Conservation (phyloP, 2,113 vertebrate genomes). For the Brachyhypopomus gauderio region DNA sequence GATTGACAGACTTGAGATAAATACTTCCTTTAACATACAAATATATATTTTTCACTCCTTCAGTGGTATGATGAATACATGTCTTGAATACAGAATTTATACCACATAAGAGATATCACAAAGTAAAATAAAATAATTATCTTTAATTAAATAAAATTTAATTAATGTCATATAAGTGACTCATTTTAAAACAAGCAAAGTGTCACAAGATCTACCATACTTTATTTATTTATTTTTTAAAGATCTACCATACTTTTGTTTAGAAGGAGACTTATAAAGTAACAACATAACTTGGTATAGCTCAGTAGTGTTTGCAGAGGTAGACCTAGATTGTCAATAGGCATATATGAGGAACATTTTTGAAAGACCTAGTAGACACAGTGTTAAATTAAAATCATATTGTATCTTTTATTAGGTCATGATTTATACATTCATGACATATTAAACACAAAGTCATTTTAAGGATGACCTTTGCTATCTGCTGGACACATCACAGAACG, state of each 20-base stretch:
- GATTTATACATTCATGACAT: neutral
- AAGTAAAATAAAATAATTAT: too few species aligned
- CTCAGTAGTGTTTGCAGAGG: conserved; percentile 35
- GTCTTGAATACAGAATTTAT: neutral
- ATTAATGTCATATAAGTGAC: too few species aligned
- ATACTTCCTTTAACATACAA: conserved; percentile 36
- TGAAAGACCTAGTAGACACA: conserved; percentile 21
- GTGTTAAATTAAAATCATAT: conserved; percentile 49
- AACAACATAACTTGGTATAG: conserved; percentile 56
- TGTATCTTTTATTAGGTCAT: conserved; percentile 43
- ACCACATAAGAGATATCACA: neutral
- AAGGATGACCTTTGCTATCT: neutral
- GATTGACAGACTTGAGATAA: conserved; percentile 41
- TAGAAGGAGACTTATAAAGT: conserved; percentile 63
- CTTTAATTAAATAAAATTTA: too few species aligned
- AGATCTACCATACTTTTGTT: conserved; percentile 64
- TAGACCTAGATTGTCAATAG: conserved; percentile 52
- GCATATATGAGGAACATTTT: conserved; percentile 30
- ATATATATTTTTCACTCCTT: conserved; percentile 4
- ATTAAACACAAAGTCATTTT: conserved; percentile 14
- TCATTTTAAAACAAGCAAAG: neutral
- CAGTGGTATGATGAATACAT: neutral
- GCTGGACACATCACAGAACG: neutral
- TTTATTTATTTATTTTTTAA: too few species aligned
- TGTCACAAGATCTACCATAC: conserved; percentile 55